These are phyloP conservation scores for Urophycis tenuis DNA, from an alignment of 2,797 vertebrate genomes.

Conservation along the genomic window DNA sequence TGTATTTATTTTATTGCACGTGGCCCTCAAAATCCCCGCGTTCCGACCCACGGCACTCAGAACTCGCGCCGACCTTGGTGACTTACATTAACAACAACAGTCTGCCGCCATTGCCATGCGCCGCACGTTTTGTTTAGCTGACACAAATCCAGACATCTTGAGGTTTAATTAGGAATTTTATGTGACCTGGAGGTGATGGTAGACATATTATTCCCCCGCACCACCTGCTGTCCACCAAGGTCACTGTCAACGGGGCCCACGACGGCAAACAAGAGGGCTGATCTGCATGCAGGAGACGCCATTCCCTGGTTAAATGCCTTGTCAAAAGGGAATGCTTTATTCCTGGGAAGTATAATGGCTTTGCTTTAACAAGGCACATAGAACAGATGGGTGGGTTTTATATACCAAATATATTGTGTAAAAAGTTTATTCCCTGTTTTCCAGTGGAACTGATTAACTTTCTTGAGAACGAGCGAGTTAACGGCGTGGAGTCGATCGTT, in stretches of 20 bases:
- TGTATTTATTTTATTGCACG: too few relatives aligned
- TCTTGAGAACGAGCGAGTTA: not conserved
- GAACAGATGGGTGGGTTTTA: constrained; percentile 23
- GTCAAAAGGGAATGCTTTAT: constrained; percentile 47
- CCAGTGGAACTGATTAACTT: not conserved
- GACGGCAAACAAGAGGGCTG: constrained; percentile 28
- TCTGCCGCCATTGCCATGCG: constrained; percentile 33
- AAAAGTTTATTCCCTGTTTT: constrained; percentile 18
- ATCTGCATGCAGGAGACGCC: constrained; percentile 59
- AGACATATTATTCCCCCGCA: constrained; percentile 55
- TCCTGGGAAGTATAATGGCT: constrained; percentile 28
- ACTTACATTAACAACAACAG: constrained; percentile 13
- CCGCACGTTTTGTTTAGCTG: constrained; percentile 53
- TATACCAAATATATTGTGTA: constrained; percentile 6
- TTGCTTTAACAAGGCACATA: constrained; percentile 12
- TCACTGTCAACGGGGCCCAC: constrained; percentile 46
- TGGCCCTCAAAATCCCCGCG: constrained; percentile 1
- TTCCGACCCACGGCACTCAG: too few relatives aligned
- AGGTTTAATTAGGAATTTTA: constrained; percentile 69
- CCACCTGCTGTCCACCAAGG: constrained; percentile 69
- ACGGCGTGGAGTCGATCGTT: not conserved
- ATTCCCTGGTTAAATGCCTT: constrained; percentile 51
- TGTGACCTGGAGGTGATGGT: constrained; percentile 59
- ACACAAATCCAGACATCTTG: constrained; percentile 52
- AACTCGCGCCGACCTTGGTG: constrained; percentile 20